phyloP scores from a whole-genome alignment of 1,140 invertebrate genomes.

The Delia radicum region DNA sequence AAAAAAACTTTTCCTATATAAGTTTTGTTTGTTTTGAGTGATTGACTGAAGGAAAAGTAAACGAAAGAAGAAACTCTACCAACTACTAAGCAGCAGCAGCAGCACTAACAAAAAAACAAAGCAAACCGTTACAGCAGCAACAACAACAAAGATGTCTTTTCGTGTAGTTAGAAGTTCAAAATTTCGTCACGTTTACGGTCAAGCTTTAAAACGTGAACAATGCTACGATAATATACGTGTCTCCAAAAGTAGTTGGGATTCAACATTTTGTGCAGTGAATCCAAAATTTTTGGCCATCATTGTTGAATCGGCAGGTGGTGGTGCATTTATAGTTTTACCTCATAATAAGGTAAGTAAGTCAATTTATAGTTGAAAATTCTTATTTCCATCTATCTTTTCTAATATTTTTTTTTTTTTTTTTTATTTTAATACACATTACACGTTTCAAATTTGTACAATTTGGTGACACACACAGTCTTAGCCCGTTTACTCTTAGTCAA shows the following conservation, averaged over 20 bases:
- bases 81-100: background rate
- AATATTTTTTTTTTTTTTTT: background rate
- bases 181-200: conserved; percentile 98
- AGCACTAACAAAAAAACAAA: background rate
- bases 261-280: conserved; percentile 98
- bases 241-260: conserved; percentile 98
- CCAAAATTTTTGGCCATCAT: conserved; percentile 99
- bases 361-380: background rate
- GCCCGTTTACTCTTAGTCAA: background rate
- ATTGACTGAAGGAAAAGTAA: background rate
- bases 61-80: background rate
- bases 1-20: conserved; percentile 2
- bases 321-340: conserved; percentile 96
- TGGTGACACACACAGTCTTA: background rate
- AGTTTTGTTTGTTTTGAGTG: background rate
- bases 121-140: conserved; percentile 20
- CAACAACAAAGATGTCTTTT: conserved; percentile 76
- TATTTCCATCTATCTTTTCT: background rate
- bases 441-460: background rate
- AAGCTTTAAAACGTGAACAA: conserved; percentile 93
- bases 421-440: background rate
- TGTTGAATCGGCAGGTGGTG: conserved; percentile 97
- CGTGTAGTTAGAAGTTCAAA: conserved; percentile 94
- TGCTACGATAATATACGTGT: conserved; percentile 99
- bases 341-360: conserved; percentile 81